These are phyloP conservation scores for Macrostomum lignano DNA, from an alignment of 1,140 invertebrate genomes.

Conservation along the genomic window DNA sequence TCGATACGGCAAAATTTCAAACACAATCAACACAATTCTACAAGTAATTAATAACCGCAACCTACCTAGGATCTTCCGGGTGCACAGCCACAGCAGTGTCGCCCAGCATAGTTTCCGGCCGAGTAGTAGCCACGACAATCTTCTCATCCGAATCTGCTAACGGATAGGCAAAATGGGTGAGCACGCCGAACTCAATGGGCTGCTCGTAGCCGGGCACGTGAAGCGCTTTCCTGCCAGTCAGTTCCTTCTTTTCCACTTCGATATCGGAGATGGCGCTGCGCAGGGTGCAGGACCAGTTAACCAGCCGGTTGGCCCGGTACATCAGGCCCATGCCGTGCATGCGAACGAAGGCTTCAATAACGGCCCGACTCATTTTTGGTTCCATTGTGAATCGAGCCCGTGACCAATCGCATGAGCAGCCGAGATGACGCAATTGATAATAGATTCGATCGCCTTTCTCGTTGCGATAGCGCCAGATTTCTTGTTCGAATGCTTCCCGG, in stretches of 20 bases:
- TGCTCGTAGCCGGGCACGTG: conserved; percentile 61
- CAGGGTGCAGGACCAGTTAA: conserved; percentile 87
- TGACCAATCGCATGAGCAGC: conserved; percentile 76
- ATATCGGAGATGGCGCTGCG: conserved; percentile 93
- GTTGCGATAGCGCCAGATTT: conserved; percentile 82
- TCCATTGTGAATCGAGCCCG: conserved; percentile 85
- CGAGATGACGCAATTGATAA: conserved; percentile 54
- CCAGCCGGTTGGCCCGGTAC: conserved; percentile 60
- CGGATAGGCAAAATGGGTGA: conserved; percentile 68
- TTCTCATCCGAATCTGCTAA: conserved; percentile 32
- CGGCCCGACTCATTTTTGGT: conserved; percentile 42
- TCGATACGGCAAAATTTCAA: too few relatives aligned
- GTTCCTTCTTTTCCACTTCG: conserved; percentile 73
- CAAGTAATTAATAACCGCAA: background rate
- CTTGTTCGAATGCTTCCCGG: conserved; percentile 49
- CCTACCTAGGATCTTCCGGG: conserved; percentile 44
- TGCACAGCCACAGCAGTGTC: conserved; percentile 91
- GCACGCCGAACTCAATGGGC: conserved; percentile 68
- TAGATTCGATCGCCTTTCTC: conserved; percentile 76
- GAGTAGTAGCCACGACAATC: conserved; percentile 69
- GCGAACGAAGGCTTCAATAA: conserved; percentile 69
- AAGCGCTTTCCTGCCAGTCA: conserved; percentile 55
- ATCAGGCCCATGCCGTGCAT: conserved; percentile 65
- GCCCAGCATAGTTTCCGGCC: conserved; percentile 89
- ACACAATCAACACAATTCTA: too few relatives aligned